Evolutionary conservation across 2,888 invertebrate genomes (phyloP).

Genomic region (Pharmacophagus antenor): DNA sequence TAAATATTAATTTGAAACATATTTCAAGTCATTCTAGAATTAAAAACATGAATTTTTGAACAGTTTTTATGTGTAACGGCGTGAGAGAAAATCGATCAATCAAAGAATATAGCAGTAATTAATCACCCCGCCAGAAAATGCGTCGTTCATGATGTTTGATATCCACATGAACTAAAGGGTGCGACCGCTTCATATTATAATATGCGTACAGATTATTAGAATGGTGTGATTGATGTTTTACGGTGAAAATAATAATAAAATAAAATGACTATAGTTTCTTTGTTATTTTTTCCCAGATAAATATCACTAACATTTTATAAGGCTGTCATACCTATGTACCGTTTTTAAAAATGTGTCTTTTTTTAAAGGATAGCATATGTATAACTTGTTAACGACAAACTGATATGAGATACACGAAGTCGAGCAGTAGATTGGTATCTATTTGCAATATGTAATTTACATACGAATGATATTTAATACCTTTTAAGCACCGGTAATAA

Average conservation of each 20-base stretch:
- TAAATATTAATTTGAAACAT: constrained; percentile 70
- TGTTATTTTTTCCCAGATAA: background rate
- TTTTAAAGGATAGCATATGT: background rate
- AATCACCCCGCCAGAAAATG: constrained; percentile 63
- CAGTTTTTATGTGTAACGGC: constrained; percentile 39
- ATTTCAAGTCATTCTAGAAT: constrained; percentile 47
- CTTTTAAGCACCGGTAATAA: constrained; percentile 45
- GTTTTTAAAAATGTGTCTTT: background rate
- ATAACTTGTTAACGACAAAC: constrained; percentile 20
- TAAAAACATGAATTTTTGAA: constrained; percentile 49
- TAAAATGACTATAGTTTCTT: background rate
- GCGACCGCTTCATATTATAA: constrained; percentile 16
- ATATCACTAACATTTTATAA: background rate
- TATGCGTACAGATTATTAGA: constrained; percentile 7
- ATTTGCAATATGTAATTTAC: constrained; percentile 44
- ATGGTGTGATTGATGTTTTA: constrained; percentile 12
- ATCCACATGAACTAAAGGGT: constrained; percentile 54
- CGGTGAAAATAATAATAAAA: background rate
- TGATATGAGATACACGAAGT: constrained; percentile 34
- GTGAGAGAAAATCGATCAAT: constrained; percentile 60
- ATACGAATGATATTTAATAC: constrained; percentile 47
- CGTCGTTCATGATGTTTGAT: constrained; percentile 45
- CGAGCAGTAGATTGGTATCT: constrained; percentile 26
- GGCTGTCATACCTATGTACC: background rate
- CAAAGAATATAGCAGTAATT: constrained; percentile 60